Base-by-base conservation (phyloP, 2,797 vertebrate species). In the Tarsius wallacei region DNA sequence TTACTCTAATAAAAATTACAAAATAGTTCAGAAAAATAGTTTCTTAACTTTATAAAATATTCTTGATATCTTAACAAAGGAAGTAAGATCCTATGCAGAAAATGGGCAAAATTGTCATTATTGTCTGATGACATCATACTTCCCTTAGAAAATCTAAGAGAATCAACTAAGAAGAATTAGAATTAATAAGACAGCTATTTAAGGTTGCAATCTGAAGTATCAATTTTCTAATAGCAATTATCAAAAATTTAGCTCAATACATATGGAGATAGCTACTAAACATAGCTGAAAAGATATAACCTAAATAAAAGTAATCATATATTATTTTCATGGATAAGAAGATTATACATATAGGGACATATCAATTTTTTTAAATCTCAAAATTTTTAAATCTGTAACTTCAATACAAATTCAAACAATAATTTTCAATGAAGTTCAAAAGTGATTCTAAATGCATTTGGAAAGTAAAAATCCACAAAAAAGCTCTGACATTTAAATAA, bases 391-490 rank as follows among this genome's bases (percentile, higher is more conserved):
- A 51, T 82, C 17, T 1, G 19, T 49, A 87, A 73, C 33, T 64
- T 89, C 33, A 81, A 19, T 53, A 42, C 15, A 71, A 83, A 76
- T 68, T 0, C 61, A 77, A 81, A n/a, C 11, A 97, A 81, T 2
- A 70, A 51, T 85, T 76, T 85, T 71, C 57, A 70, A 1, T 57
- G 33, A 97, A 85, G 14, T 36, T 92, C 73, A 61, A 55, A 70
- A 7, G 14, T 93, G 5, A 91, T 84, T 88, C 57, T 78, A 89
- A 81, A 94, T 91, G 14, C 17, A 76, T 64, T 64, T 90, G n/a
- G 55, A 78, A 83, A 28, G 71, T 57, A 70, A 88, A 93, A 82
- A 85, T 91, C 19, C 22, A 57, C 16, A 33, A 83, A 74, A 9
- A 36, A 91, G 2, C 55, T 55, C 70, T 94, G 51, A 80, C 5